A percentile compares a stretch with the other conserved stretches of the same genome.
These are phyloP conservation scores for Catharus minimus DNA, from an alignment of 2,113 vertebrate genomes.

Conservation along the genomic window DNA sequence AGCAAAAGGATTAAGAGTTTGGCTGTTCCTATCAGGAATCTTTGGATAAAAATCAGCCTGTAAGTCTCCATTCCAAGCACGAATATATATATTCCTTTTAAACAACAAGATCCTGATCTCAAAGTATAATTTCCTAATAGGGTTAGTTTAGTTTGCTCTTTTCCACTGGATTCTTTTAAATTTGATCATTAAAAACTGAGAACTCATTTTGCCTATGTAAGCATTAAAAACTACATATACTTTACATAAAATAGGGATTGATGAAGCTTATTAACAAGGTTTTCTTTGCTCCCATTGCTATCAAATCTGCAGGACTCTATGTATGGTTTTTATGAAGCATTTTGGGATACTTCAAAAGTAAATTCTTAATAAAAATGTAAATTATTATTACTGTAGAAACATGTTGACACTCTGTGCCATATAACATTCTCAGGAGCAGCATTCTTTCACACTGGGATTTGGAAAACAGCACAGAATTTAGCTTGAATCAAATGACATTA, in stretches of 20 bases:
- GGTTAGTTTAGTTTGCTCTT: not conserved
- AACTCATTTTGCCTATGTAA: not conserved
- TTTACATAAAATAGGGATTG: not conserved
- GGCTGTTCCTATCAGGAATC: not conserved
- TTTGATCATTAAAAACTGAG: not conserved
- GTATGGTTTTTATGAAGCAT: not conserved
- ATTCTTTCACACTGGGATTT: constrained; percentile 57
- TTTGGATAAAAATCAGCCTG: not conserved
- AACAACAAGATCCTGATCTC: not conserved
- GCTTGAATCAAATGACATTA: constrained; percentile 61
- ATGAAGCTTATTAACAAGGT: not conserved
- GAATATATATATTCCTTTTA: not conserved
- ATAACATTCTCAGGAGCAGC: constrained; percentile 35
- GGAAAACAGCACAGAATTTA: constrained; percentile 61
- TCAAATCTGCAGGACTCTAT: not conserved
- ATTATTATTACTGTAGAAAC: constrained; percentile 47
- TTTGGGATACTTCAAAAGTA: constrained; percentile 9
- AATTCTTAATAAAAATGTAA: constrained; percentile 37
- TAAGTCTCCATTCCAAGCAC: not conserved
- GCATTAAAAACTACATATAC: not conserved
- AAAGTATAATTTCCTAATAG: not conserved
- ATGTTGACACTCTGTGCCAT: constrained; percentile 27
- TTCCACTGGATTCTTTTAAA: not conserved
- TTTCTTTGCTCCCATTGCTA: not conserved
- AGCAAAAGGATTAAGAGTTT: not conserved